Percentiles rank a stretch among this genome's conserved stretches.
Conservation (phyloP, 2,888 invertebrate genomes). For the Nephrocerus scutellatus region DNA sequence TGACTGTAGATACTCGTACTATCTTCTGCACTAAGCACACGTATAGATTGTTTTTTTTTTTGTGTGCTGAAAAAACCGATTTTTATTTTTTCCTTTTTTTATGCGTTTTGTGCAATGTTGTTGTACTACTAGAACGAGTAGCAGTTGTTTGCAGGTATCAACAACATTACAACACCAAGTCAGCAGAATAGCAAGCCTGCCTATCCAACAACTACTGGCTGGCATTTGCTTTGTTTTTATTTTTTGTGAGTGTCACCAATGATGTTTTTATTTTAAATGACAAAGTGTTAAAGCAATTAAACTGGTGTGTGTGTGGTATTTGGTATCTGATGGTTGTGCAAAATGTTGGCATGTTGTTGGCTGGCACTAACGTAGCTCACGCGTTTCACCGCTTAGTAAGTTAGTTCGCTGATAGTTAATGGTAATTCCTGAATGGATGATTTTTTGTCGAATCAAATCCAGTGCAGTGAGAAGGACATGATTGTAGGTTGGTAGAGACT, state of each 20-base stretch:
- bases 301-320: conserved; percentile 4
- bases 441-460: conserved; percentile 6
- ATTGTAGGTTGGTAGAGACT: conserved; percentile 5
- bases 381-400: too few relatives aligned
- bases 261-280: conserved; percentile 23
- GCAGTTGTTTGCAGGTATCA: neutral
- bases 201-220: too few relatives aligned
- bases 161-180: too few relatives aligned
- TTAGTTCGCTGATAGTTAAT: conserved; percentile 21
- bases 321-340: conserved; percentile 1
- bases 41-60: too few relatives aligned
- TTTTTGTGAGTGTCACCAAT: conserved; percentile 16
- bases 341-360: too few relatives aligned
- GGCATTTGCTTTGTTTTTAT: too few relatives aligned
- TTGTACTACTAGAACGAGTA: conserved; percentile 4
- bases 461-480: conserved; percentile 17
- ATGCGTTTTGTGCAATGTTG: conserved; percentile 19
- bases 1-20: conserved; percentile 18
- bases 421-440: conserved; percentile 16
- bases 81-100: conserved; percentile 8
- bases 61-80: conserved; percentile 8
- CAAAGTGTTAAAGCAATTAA: conserved; percentile 24
- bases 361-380: too few relatives aligned
- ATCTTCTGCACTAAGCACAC: too few relatives aligned
- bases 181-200: too few relatives aligned